These are phyloP conservation scores for Limnodromus scolopaceus DNA, from an alignment of 2,797 vertebrate species.

Conservation along the genomic window DNA sequence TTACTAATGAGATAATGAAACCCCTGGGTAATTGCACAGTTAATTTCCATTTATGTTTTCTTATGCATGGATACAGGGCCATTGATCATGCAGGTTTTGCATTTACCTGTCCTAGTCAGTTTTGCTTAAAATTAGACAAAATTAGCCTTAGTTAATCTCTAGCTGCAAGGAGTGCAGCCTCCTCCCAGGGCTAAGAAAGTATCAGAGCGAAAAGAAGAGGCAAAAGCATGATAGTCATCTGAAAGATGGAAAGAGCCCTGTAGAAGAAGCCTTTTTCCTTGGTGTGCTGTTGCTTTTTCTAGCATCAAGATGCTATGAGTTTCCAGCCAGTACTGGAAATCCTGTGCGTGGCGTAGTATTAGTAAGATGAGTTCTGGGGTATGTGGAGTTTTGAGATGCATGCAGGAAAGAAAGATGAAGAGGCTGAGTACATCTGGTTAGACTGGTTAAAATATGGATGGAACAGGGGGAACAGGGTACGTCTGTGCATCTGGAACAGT, in stretches of 20 bases:
- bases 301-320: background rate
- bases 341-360: background rate
- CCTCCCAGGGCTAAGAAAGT: background rate
- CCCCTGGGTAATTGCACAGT: background rate
- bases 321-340: background rate
- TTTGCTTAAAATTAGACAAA: background rate
- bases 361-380: background rate
- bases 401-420: background rate
- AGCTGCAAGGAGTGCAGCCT: background rate
- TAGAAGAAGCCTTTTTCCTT: background rate
- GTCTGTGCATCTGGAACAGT: background rate
- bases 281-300: background rate
- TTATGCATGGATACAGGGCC: background rate
- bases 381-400: background rate
- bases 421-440: background rate
- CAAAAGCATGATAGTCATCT: background rate
- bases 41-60: conserved; percentile 22
- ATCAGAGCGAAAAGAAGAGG: background rate
- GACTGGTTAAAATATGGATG: background rate
- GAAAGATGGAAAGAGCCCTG: background rate
- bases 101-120: background rate
- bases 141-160: background rate
- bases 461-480: background rate
- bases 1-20: background rate
- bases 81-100: background rate